Evolutionary conservation across 2,797 vertebrate genomes (phyloP), one percentile per base, ranked within the genome.

Genomic region (Serranus cabrilla): DNA sequence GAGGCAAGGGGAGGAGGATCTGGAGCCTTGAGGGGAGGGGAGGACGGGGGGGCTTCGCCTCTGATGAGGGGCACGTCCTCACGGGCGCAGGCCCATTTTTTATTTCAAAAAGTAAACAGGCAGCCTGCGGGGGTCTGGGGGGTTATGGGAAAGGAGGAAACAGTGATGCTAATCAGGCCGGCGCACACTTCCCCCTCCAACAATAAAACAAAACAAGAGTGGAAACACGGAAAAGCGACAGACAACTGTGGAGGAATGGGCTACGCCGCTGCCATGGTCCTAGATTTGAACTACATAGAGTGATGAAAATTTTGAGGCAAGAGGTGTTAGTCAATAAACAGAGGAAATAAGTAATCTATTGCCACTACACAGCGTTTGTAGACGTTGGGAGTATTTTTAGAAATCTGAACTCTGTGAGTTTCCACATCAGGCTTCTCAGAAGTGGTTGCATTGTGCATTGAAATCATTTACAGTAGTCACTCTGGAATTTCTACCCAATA

Each of bases 101-200:
- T 98, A 96, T 96, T 96, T 96, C 94, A 96, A 95, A 98, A 97
- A 97, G 97, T 98, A 99, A 99, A 99, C 97, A 99, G 94, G 96
- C 93, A 92, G 96, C 96, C 96, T 94, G 94, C 92, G 96, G 96
- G 97, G 98, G 97, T 98, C 97, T 96, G 95, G 90, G 95, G 97
- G 98, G 98, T 99, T 99, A 98, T 99, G 98, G 97, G 98, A 99
- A 99, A 97, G 96, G 95, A 99, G 98, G 98, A 99, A 99, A 95
- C 96, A 95, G 96, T 95, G 96, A 96, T 97, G 96, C 96, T 99
- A 99, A 99, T 99, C 98, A 97, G 97, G 92, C 94, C 92, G 79
- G 92, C 86, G 90, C 98, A 99, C 97, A 99, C 97, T 99, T 99
- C 98, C 97, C 94, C 97, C 97, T 96, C 90, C 89, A 89, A 94